Evolutionary conservation across 2,797 vertebrate genomes (phyloP).

Genomic region (Malurus leucopterus): DNA sequence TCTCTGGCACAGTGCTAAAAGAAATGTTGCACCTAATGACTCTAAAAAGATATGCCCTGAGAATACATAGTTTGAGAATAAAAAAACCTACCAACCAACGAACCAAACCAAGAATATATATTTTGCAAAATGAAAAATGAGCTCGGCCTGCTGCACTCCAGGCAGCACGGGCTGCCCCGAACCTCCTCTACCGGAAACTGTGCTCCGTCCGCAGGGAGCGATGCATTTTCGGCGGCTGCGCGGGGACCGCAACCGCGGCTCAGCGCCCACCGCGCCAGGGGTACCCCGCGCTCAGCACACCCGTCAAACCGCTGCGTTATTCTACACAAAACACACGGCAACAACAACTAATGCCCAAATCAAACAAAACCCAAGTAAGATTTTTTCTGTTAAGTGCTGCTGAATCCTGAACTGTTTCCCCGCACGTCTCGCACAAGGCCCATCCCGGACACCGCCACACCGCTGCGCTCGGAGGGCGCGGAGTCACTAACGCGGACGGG

Average conservation of each 20-base stretch:
- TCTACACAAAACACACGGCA: background rate
- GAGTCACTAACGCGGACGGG: rapidly evolving
- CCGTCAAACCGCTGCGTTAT: rapidly evolving
- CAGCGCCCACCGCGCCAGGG: background rate
- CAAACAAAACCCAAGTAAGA: too few species aligned
- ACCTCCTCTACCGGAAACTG: rapidly evolving
- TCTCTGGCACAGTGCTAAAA: background rate
- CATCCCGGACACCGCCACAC: rapidly evolving
- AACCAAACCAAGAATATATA: background rate
- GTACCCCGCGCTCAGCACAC: too few species aligned
- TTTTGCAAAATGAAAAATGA: background rate
- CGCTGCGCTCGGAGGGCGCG: background rate
- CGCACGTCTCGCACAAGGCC: background rate
- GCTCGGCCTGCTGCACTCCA: too few species aligned
- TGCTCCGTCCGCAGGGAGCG: rapidly evolving
- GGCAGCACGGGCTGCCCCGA: rapidly evolving
- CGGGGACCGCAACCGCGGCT: rapidly evolving
- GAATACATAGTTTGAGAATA: background rate
- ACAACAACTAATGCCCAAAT: background rate
- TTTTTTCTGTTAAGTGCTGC: background rate
- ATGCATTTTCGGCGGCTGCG: rapidly evolving
- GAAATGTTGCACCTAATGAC: rapidly evolving
- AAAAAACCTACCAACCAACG: background rate
- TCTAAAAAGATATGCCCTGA: background rate
- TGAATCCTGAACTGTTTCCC: background rate